Evolutionary conservation across 1,140 invertebrate genomes (phyloP), one percentile per base, ranked within the genome.

Genomic region (Philaenus spumarius): DNA sequence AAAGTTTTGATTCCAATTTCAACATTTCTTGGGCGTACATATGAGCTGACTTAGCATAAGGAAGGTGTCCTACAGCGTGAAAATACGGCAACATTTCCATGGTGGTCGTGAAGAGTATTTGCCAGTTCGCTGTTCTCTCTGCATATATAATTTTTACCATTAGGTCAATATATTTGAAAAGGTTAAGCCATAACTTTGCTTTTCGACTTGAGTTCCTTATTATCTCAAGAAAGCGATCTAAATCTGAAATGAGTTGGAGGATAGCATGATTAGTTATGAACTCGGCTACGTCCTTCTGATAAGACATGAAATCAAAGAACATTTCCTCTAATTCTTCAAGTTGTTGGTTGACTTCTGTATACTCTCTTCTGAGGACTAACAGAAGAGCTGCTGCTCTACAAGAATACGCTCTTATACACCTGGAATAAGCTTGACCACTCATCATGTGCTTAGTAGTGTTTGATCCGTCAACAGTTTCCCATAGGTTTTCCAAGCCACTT

Each of bases 401-500:
- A 9, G 35, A 9, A n/a, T 37, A 37, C 7, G 35, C 35, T 37
- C 35, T 37, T 37, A 37, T 37, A 37, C 35, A 9, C 35, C 35
- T 37, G 7, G 35, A 37, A 37, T 37, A 37, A 37, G 35, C 35
- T 9, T 37, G 35, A n/a, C 35, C 35, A 37, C 35, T 37, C 35
- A 37, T 37, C 35, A 37, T 37, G 35, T 37, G 35, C n/a, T 37
- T 37, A n/a, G n/a, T n/a, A 37, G 35, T 37, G n/a, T 37, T 37
- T n/a, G 7, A n/a, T 37, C 35, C 35, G 35, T 37, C 7, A 37
- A 37, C 35, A 9, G 35, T 37, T 37, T 37, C 54, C 52, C 53
- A 62, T 64, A 70, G 30, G 66, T 72, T 68, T 63, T 73, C 65
- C 14, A 73, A 61, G 15, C 68, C 71, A 62, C 68, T 71, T 60